A percentile compares a stretch with the other conserved stretches of the same genome.
These are phyloP conservation scores for Cyclophora albipunctata DNA, from an alignment of 2,888 invertebrate genomes.

Conservation along the genomic window DNA sequence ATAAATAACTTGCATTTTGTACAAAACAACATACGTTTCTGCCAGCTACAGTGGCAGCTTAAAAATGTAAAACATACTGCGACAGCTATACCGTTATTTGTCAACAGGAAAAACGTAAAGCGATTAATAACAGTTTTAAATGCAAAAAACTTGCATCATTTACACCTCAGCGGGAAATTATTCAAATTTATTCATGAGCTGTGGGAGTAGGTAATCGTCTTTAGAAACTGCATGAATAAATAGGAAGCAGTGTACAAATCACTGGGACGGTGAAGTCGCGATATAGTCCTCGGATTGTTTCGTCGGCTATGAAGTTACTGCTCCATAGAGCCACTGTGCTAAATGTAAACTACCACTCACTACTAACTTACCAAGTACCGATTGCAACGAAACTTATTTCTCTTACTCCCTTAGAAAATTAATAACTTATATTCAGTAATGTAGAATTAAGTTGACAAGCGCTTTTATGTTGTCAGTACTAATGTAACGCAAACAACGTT, in stretches of 20 bases:
- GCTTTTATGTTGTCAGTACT: neutral
- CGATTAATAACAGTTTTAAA: constrained; percentile 64
- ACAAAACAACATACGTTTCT: neutral
- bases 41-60: neutral
- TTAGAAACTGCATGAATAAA: constrained; percentile 66
- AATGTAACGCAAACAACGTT: neutral
- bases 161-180: constrained; percentile 64
- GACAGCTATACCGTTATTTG: constrained; percentile 35
- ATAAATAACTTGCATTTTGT: neutral
- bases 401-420: too few species aligned
- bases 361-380: too few species aligned
- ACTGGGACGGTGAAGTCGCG: constrained; percentile 35
- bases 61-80: constrained; percentile 6
- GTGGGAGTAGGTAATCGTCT: constrained; percentile 65
- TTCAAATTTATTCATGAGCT: constrained; percentile 69
- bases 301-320: constrained; percentile 9
- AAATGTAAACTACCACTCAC: too few species aligned
- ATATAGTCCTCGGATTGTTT: constrained; percentile 31
- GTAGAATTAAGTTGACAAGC: neutral
- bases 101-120: constrained; percentile 44
- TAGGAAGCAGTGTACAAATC: constrained; percentile 65
- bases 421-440: neutral
- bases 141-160: constrained; percentile 70
- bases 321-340: neutral
- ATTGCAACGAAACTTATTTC: constrained; percentile 3